These are phyloP conservation scores for Priocnemis perturbator DNA, from an alignment of 2,888 invertebrate species.

Conservation along the genomic window DNA sequence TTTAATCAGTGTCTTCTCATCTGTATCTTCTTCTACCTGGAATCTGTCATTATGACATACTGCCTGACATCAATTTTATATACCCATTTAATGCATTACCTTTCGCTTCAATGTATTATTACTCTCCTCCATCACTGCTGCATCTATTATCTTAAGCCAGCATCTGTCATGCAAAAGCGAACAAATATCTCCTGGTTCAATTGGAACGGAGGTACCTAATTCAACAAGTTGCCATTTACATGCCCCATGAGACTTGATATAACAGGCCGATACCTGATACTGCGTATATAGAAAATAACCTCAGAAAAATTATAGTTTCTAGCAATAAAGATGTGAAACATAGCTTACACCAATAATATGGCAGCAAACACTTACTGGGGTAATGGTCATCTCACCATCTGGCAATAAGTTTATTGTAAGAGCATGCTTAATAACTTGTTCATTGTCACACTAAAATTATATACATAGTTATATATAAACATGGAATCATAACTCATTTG, in stretches of 20 bases:
- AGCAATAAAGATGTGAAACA: slow-evolving; percentile 11
- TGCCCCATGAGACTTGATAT: slow-evolving; percentile 48
- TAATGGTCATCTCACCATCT: slow-evolving; percentile 61
- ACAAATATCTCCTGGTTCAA: slow-evolving; percentile 58
- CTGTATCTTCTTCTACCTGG: slow-evolving; percentile 28
- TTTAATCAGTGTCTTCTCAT: slow-evolving; percentile 21
- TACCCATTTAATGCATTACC: slow-evolving; percentile 33
- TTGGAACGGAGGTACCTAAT: slow-evolving; percentile 46
- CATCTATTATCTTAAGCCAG: slow-evolving; percentile 57
- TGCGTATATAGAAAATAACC: slow-evolving; percentile 45
- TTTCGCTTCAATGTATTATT: slow-evolving; percentile 49
- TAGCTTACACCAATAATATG: no score
- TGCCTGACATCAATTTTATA: background rate
- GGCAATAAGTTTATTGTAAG: slow-evolving; percentile 55
- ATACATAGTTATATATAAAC: background rate
- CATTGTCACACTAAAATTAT: slow-evolving; percentile 48
- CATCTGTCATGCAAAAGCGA: slow-evolving; percentile 57
- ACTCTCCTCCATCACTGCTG: slow-evolving; percentile 35
- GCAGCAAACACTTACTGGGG: slow-evolving; percentile 54
- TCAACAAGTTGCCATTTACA: slow-evolving; percentile 52
- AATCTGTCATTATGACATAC: slow-evolving; percentile 7
- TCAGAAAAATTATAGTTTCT: slow-evolving; percentile 27
- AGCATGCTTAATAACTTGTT: slow-evolving; percentile 49
- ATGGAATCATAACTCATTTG: background rate
- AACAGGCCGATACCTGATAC: slow-evolving; percentile 57